These are phyloP conservation scores for Manis pentadactyla DNA, from an alignment of 2,797 vertebrate genomes.

Conservation along the genomic window DNA sequence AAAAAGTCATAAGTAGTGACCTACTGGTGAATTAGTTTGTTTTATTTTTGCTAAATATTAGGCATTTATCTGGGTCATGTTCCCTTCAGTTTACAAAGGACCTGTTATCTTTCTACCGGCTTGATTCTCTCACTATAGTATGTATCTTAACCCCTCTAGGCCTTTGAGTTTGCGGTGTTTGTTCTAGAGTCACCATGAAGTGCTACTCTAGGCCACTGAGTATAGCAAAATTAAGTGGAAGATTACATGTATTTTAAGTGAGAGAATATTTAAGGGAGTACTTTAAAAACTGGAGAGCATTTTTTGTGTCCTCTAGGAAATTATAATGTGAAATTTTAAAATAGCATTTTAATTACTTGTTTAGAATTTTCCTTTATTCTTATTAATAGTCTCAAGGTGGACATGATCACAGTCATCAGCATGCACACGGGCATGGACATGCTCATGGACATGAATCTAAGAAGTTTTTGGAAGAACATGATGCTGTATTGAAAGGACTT, in stretches of 20 bases:
- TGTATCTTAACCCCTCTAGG: neutral
- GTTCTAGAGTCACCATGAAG: neutral
- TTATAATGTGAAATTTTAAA: neutral
- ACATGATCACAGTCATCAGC: conserved; percentile 91
- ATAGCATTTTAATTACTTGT: neutral
- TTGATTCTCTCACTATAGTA: neutral
- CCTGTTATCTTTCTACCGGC: neutral
- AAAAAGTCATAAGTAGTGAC: neutral
- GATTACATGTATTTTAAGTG: neutral
- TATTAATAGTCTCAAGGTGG: conserved; percentile 90
- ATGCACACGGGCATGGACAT: conserved; percentile 80
- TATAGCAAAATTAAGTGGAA: conserved; percentile 45
- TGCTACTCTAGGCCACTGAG: neutral
- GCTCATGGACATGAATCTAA: conserved; percentile 81
- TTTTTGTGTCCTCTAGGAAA: neutral
- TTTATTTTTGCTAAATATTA: conserved; percentile 42
- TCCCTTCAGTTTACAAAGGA: neutral
- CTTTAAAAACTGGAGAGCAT: neutral
- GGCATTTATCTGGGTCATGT: neutral
- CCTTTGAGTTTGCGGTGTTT: neutral
- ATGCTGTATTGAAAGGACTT: conserved; percentile 97
- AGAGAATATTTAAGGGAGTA: neutral
- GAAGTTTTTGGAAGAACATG: conserved; percentile 89
- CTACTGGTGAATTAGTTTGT: neutral
- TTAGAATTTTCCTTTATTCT: conserved; percentile 45